Evolutionary conservation across 2,797 vertebrate species (phyloP).

Genomic region (Mormyrops boulengeri): DNA sequence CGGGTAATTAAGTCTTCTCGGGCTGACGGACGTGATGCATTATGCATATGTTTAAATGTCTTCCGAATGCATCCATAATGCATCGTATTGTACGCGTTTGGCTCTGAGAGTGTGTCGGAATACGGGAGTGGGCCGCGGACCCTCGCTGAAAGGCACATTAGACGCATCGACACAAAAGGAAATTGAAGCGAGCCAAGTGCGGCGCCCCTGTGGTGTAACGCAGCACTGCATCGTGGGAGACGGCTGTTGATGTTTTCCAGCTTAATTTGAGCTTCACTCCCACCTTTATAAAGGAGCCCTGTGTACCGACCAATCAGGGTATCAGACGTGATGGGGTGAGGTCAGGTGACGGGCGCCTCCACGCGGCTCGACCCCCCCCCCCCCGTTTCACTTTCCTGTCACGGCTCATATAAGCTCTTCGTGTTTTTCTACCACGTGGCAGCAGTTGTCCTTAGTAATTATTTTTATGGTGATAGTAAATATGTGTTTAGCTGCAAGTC

Average conservation of each 20-base stretch:
- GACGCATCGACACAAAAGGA: not conserved
- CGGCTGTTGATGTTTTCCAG: not conserved
- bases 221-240: not conserved
- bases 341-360: not conserved
- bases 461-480: constrained; percentile 5
- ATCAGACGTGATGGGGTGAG: not conserved
- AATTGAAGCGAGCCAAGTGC: not conserved
- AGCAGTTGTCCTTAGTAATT: not conserved
- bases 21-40: not conserved
- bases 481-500: not conserved
- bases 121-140: not conserved
- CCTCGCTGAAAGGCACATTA: not conserved
- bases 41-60: not conserved
- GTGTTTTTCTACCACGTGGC: not conserved
- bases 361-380: no score
- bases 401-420: not conserved
- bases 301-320: not conserved
- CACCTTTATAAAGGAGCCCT: not conserved
- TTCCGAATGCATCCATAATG: not conserved
- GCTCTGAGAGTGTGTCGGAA: not conserved
- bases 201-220: not conserved
- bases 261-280: not conserved
- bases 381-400: not conserved
- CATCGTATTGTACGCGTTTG: not conserved
- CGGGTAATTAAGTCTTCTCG: not conserved